A percentile compares a stretch with the other conserved stretches of the same genome.
These are phyloP conservation scores for Chymomyza caudatula DNA, from an alignment of 2,888 invertebrate genomes.

Conservation along the genomic window DNA sequence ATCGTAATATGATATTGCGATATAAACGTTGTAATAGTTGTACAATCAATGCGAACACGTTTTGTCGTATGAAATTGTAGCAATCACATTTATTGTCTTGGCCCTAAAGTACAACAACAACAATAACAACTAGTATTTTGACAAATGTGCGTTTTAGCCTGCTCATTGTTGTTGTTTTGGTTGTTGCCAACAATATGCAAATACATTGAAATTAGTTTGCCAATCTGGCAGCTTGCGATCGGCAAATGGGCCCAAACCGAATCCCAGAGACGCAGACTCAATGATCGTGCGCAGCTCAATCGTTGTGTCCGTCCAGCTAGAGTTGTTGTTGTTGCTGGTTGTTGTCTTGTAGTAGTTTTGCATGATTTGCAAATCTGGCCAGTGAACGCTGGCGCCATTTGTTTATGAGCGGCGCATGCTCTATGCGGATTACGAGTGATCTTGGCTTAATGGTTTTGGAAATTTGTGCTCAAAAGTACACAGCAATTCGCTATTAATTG, in stretches of 20 bases:
- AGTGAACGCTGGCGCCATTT: constrained; percentile 60
- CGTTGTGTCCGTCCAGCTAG: constrained; percentile 30
- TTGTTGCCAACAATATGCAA: constrained; percentile 61
- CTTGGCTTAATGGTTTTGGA: constrained; percentile 45
- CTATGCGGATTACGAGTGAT: constrained; percentile 33
- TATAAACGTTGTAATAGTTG: not conserved
- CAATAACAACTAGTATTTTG: constrained; percentile 34
- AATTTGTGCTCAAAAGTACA: constrained; percentile 10
- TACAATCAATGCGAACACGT: not conserved
- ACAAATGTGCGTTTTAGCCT: constrained; percentile 65
- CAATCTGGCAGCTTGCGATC: constrained; percentile 32
- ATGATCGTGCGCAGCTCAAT: constrained; percentile 13
- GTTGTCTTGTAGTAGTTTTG: constrained; percentile 51
- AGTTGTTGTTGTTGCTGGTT: constrained; percentile 20
- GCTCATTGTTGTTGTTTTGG: constrained; percentile 55
- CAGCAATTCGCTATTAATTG: constrained; percentile 56
- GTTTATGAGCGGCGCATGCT: constrained; percentile 43
- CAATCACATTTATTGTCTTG: constrained; percentile 32
- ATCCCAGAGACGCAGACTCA: constrained; percentile 20
- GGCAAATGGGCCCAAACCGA: constrained; percentile 21
- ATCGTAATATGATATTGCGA: not conserved
- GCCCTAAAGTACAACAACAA: constrained; percentile 33
- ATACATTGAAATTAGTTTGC: constrained; percentile 68
- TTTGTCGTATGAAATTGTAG: constrained; percentile 3
- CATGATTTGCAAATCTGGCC: constrained; percentile 60